phyloP scores from a whole-genome alignment of 2,888 invertebrate genomes.

The Cylloceria caligata region DNA sequence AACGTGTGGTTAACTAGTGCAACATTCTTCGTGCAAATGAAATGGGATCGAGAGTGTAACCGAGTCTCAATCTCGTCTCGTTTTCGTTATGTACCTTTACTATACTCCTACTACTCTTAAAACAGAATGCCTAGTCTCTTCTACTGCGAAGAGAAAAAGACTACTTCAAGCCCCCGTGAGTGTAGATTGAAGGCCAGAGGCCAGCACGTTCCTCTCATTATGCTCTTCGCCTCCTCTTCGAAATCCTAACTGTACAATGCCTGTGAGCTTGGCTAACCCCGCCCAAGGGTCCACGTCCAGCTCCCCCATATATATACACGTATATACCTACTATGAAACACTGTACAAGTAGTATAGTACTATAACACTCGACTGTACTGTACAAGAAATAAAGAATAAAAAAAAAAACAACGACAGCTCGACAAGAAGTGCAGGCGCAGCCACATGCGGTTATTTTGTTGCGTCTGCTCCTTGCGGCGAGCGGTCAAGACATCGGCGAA shows the following conservation, averaged over 20 bases:
- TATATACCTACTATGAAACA: not conserved
- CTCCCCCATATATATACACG: constrained; percentile 26
- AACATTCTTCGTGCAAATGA: too few species aligned
- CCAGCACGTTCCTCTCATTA: constrained; percentile 82
- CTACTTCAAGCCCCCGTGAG: constrained; percentile 56
- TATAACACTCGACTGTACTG: not conserved
- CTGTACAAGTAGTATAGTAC: not conserved
- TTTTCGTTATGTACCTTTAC: constrained; percentile 18
- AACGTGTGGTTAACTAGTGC: too few species aligned
- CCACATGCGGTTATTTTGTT: constrained; percentile 63
- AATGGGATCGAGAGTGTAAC: too few species aligned
- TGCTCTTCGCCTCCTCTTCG: constrained; percentile 75
- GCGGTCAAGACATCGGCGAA: constrained; percentile 46
- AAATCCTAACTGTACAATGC: constrained; percentile 81
- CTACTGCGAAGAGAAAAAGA: constrained; percentile 55
- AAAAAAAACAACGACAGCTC: constrained; percentile 47
- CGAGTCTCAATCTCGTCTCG: constrained; percentile 24
- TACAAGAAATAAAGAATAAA: constrained; percentile 9
- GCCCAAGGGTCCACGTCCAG: constrained; percentile 76
- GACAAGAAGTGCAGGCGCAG: constrained; percentile 34
- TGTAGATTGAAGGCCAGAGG: constrained; percentile 77
- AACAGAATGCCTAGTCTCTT: not conserved
- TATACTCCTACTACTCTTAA: constrained; percentile 3
- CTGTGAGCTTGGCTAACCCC: constrained; percentile 75
- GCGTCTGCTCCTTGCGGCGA: constrained; percentile 58